A percentile compares a stretch with the other conserved stretches of the same genome.
These are phyloP conservation scores for Clanis bilineata DNA, from an alignment of 2,888 invertebrate genomes.

Conservation along the genomic window DNA sequence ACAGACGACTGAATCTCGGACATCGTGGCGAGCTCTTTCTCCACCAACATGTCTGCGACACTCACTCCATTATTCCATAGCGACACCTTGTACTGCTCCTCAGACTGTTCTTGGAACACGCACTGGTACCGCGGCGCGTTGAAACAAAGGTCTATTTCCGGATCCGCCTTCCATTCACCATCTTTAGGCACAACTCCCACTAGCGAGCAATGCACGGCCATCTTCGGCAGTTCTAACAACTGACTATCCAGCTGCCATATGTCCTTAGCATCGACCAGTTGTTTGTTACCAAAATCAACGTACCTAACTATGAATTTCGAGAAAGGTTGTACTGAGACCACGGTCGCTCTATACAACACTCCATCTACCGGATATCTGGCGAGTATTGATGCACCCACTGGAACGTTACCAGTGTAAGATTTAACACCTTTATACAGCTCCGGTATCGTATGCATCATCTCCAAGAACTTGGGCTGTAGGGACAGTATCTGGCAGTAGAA, in stretches of 20 bases:
- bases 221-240: slow-evolving; percentile 85
- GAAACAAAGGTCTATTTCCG: slow-evolving; percentile 83
- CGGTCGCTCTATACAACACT: slow-evolving; percentile 86
- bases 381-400: slow-evolving; percentile 85
- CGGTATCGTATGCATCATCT: slow-evolving; percentile 88
- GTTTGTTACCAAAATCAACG: slow-evolving; percentile 89
- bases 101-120: slow-evolving; percentile 74
- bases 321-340: slow-evolving; percentile 81
- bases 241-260: slow-evolving; percentile 87
- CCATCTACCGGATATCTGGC: slow-evolving; percentile 87
- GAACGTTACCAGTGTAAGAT: slow-evolving; percentile 60
- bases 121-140: slow-evolving; percentile 83
- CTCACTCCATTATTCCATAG: slow-evolving; percentile 72
- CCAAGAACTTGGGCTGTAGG: slow-evolving; percentile 80
- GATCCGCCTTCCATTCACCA: slow-evolving; percentile 81
- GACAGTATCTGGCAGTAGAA: slow-evolving; percentile 85
- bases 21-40: slow-evolving; percentile 69
- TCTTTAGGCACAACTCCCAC: slow-evolving; percentile 82
- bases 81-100: slow-evolving; percentile 75
- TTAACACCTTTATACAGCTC: slow-evolving; percentile 83
- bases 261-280: slow-evolving; percentile 83
- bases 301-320: slow-evolving; percentile 86
- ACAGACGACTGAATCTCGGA: slow-evolving; percentile 64
- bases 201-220: slow-evolving; percentile 87
- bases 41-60: slow-evolving; percentile 73